Conservation (phyloP, 2,888 invertebrate species). For the Drosophila pseudotalamancana region DNA sequence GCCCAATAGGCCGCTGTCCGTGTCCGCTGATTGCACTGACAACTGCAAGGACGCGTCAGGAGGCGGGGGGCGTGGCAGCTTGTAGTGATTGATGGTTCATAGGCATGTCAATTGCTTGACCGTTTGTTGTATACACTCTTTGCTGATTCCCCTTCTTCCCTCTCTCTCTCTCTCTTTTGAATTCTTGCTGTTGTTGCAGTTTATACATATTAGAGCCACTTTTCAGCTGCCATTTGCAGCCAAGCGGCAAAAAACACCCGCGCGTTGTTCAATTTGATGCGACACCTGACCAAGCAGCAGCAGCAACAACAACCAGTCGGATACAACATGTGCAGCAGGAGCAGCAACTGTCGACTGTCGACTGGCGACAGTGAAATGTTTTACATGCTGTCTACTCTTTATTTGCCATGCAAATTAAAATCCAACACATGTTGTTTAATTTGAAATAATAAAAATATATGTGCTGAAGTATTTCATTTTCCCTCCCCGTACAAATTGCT, state of each 20-base stretch:
- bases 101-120: slow-evolving; percentile 73
- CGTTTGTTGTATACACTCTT: slow-evolving; percentile 48
- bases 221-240: slow-evolving; percentile 46
- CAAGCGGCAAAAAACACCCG: slow-evolving; percentile 26
- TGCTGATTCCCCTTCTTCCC: not conserved
- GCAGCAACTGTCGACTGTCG: slow-evolving; percentile 17
- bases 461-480: slow-evolving; percentile 1
- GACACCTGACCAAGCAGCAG: slow-evolving; percentile 63
- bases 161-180: slow-evolving; percentile 7
- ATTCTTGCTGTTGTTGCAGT: slow-evolving; percentile 58
- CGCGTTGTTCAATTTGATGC: slow-evolving; percentile 70
- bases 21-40: slow-evolving; percentile 63
- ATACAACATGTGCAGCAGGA: slow-evolving; percentile 14
- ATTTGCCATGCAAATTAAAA: slow-evolving; percentile 74
- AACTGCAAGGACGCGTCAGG: slow-evolving; percentile 46
- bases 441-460: slow-evolving; percentile 54
- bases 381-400: slow-evolving; percentile 62
- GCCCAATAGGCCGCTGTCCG: slow-evolving; percentile 41
- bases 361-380: slow-evolving; percentile 52
- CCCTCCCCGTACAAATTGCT: slow-evolving; percentile 16
- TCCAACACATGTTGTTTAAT: slow-evolving; percentile 75
- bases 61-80: slow-evolving; percentile 25
- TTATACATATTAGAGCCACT: slow-evolving; percentile 78
- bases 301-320: slow-evolving; percentile 14
- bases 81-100: slow-evolving; percentile 76